Percentiles rank a stretch among this genome's conserved stretches.
phyloP scores from a whole-genome alignment of 2,797 vertebrate genomes.

The Sandelia bainsii region DNA sequence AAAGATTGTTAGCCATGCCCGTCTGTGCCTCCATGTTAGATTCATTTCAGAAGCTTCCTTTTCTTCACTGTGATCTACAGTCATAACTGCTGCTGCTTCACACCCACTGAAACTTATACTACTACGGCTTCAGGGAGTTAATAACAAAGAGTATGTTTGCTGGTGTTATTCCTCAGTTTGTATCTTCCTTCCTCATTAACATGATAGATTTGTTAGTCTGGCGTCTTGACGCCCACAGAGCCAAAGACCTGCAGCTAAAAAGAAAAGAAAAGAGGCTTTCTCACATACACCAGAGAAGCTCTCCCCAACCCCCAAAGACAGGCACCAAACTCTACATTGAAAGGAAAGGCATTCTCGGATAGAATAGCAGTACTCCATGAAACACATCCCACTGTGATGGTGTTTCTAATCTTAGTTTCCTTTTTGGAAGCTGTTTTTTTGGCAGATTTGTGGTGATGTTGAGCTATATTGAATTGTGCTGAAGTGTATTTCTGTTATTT shows the following conservation, averaged over 20 bases:
- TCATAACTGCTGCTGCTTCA: constrained; percentile 64
- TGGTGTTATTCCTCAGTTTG: constrained; percentile 35
- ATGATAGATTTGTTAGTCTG: constrained; percentile 77
- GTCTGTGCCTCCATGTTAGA: constrained; percentile 67
- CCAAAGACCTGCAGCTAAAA: constrained; percentile 76
- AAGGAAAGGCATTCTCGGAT: constrained; percentile 80
- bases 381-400: constrained; percentile 32
- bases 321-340: constrained; percentile 67
- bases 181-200: constrained; percentile 70
- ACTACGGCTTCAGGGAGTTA: constrained; percentile 22
- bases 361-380: constrained; percentile 66
- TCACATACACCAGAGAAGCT: constrained; percentile 72
- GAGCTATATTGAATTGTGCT: too few species aligned
- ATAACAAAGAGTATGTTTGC: constrained; percentile 38
- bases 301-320: constrained; percentile 75
- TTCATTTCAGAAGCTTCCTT: constrained; percentile 72
- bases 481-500: too few species aligned
- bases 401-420: background rate
- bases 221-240: constrained; percentile 71
- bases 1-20: constrained; percentile 75
- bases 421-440: too few species aligned
- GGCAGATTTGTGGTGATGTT: too few species aligned
- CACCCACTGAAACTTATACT: constrained; percentile 35
- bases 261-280: constrained; percentile 80
- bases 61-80: constrained; percentile 72